These are phyloP conservation scores for Epizoanthus illoricatus DNA, from an alignment of 92 coral and sea anemone genomes.

Conservation along the genomic window DNA sequence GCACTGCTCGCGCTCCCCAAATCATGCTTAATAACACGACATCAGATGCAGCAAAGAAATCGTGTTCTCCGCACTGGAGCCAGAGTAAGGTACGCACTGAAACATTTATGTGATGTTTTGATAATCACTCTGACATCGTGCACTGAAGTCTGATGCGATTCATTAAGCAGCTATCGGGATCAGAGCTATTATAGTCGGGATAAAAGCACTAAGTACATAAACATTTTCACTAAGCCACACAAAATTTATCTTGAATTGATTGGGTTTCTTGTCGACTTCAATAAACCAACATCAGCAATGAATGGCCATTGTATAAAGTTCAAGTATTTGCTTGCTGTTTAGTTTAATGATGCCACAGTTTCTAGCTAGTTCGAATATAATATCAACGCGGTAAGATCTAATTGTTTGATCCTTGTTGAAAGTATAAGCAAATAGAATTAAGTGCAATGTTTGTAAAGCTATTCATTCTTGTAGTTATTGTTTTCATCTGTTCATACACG, in stretches of 20 bases:
- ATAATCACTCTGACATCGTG: slow-evolving; percentile 36
- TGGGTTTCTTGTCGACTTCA: slow-evolving; percentile 18
- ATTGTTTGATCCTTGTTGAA: slow-evolving; percentile 47
- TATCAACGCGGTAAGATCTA: slow-evolving; percentile 41
- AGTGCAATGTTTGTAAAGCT: slow-evolving; percentile 44
- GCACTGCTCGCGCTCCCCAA: neutral
- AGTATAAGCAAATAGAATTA: slow-evolving; percentile 46
- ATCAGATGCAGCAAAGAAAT: slow-evolving; percentile 18
- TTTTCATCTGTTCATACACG: slow-evolving; percentile 25
- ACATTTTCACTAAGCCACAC: slow-evolving; percentile 26
- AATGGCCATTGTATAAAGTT: slow-evolving; percentile 18
- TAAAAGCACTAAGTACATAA: slow-evolving; percentile 20
- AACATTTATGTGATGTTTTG: slow-evolving; percentile 36
- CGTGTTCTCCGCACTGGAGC: slow-evolving; percentile 13
- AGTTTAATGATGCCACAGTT: slow-evolving; percentile 27
- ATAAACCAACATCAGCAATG: neutral
- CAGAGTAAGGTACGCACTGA: slow-evolving; percentile 27
- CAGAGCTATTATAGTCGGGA: slow-evolving; percentile 25
- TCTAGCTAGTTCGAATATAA: slow-evolving; percentile 30
- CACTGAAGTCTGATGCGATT: slow-evolving; percentile 29
- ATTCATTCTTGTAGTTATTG: slow-evolving; percentile 41
- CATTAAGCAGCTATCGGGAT: slow-evolving; percentile 41
- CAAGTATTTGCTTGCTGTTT: slow-evolving; percentile 21
- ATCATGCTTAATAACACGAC: slow-evolving; percentile 28
- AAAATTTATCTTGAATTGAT: slow-evolving; percentile 22